These are phyloP conservation scores for Petrocephalus schoutedeni DNA, from an alignment of 2,797 vertebrate genomes.

Conservation along the genomic window DNA sequence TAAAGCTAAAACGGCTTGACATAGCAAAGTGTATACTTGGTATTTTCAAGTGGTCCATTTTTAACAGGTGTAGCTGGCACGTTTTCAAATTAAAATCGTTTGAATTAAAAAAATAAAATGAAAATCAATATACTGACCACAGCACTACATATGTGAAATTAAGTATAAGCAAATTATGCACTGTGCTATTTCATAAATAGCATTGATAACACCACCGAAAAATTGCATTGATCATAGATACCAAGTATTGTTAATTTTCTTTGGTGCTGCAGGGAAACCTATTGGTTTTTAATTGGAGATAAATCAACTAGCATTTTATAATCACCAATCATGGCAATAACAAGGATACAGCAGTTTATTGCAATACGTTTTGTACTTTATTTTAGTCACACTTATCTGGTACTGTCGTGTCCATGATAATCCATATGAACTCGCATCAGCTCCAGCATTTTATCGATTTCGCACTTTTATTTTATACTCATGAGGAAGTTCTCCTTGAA, in stretches of 20 bases:
- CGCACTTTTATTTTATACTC: not conserved
- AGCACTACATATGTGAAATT: not conserved
- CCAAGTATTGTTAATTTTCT: not conserved
- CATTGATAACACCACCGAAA: not conserved
- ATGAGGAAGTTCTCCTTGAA: not conserved
- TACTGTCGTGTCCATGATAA: not conserved
- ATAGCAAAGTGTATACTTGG: not conserved
- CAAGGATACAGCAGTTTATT: not conserved
- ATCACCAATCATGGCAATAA: not conserved
- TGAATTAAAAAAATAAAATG: too few species aligned
- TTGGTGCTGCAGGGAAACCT: not conserved
- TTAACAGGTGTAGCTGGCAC: not conserved
- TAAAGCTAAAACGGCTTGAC: too few species aligned
- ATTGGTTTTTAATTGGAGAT: not conserved
- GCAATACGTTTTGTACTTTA: not conserved
- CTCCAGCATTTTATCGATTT: not conserved
- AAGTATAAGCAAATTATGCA: not conserved
- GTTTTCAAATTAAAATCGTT: not conserved
- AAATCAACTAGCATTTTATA: not conserved
- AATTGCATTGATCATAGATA: not conserved
- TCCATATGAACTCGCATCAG: not conserved
- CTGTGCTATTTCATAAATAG: not conserved
- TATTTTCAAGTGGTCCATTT: not conserved
- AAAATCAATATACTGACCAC: not conserved
- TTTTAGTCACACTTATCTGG: not conserved